These are phyloP conservation scores for Forbesichthys agassizii DNA, from an alignment of 2,113 vertebrate species.

Conservation along the genomic window DNA sequence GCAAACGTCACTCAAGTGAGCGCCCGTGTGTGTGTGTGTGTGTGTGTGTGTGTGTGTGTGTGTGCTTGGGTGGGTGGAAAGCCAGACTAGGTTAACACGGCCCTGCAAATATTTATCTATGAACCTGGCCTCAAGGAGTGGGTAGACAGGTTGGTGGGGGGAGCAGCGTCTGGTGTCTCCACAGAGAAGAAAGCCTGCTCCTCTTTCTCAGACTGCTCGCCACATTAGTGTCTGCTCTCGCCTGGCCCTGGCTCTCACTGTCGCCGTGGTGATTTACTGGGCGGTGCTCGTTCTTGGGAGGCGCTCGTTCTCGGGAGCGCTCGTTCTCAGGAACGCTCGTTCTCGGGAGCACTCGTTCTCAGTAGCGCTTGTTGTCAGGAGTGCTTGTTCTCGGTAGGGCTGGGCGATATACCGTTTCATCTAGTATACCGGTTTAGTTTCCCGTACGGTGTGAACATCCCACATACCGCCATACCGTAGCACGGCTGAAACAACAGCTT, in stretches of 20 bases:
- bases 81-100: constrained; percentile 29
- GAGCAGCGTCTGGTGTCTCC: constrained; percentile 6
- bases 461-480: too few relatives aligned
- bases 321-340: background rate
- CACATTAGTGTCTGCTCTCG: background rate
- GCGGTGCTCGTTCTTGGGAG: background rate
- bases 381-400: too few relatives aligned
- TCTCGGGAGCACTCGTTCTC: background rate
- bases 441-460: too few relatives aligned
- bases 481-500: too few relatives aligned
- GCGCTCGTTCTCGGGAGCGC: background rate
- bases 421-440: too few relatives aligned
- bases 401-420: too few relatives aligned
- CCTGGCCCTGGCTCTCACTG: background rate
- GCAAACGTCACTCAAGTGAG: background rate
- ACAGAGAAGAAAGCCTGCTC: constrained; percentile 5
- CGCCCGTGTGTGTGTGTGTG: constrained; percentile 1
- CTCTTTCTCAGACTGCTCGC: background rate
- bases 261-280: background rate
- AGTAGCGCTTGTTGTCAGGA: too few relatives aligned
- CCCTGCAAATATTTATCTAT: constrained; percentile 67
- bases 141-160: too few relatives aligned
- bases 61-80: constrained; percentile 17
- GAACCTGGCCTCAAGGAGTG: constrained; percentile 12
- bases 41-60: background rate